Percentiles rank a stretch among this genome's conserved stretches.
phyloP scores from a whole-genome alignment of 1,140 invertebrate species.

The Coelopa frigida region DNA sequence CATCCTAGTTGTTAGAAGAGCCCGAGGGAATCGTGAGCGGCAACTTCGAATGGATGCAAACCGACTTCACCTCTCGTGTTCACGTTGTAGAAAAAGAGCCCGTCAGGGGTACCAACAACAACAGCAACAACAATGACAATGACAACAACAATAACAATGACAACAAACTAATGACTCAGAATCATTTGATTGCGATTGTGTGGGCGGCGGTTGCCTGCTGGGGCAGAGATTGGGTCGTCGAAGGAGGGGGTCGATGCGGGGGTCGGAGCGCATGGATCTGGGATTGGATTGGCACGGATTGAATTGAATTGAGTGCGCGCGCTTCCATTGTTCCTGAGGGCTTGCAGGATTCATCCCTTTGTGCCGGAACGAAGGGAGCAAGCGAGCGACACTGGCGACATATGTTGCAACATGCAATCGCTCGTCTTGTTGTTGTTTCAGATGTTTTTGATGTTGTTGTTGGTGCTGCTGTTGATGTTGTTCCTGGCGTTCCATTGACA shows the following conservation, averaged over 20 bases:
- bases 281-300: not conserved
- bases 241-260: not conserved
- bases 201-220: constrained; percentile 29
- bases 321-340: too few relatives aligned
- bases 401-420: constrained; percentile 27
- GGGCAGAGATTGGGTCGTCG: not conserved
- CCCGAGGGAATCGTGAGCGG: too few relatives aligned
- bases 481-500: not conserved
- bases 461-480: not conserved
- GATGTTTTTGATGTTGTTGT: too few relatives aligned
- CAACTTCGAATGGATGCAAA: too few relatives aligned
- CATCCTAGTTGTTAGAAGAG: too few relatives aligned
- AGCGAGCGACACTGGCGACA: constrained; percentile 18
- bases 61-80: too few relatives aligned
- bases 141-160: constrained; percentile 9
- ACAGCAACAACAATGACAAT: constrained; percentile 9
- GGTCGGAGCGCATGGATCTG: not conserved
- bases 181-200: constrained; percentile 44
- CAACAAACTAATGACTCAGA: constrained; percentile 32
- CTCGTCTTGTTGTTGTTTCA: constrained; percentile 1
- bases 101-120: not conserved
- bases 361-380: too few relatives aligned
- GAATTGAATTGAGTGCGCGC: too few relatives aligned
- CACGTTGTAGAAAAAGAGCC: too few relatives aligned
- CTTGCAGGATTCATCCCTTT: too few relatives aligned